Conservation (phyloP, 2,113 vertebrate genomes). For the Pimephales promelas region DNA sequence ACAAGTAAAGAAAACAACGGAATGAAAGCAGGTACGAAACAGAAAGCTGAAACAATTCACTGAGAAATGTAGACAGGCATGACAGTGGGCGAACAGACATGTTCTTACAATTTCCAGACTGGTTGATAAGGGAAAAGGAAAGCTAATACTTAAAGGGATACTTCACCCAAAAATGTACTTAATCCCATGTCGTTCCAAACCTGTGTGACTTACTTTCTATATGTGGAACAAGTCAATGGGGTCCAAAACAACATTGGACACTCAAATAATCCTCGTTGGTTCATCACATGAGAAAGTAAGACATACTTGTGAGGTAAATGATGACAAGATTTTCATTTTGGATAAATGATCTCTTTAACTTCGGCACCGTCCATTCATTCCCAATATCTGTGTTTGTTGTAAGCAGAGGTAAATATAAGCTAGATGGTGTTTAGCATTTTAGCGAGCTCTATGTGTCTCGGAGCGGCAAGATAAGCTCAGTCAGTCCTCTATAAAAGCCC, state of each 20-base stretch:
- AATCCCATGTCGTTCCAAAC: background rate
- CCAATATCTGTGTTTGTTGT: background rate
- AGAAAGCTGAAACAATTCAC: background rate
- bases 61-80: conserved; percentile 8
- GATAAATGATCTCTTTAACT: conserved; percentile 8
- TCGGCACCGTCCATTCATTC: no score
- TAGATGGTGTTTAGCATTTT: conserved; percentile 9
- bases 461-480: conserved; percentile 40
- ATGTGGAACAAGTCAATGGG: background rate
- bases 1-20: background rate
- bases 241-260: no score
- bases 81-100: background rate
- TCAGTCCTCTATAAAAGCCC: conserved; percentile 49
- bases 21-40: background rate
- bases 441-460: conserved; percentile 10
- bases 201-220: background rate
- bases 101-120: background rate
- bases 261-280: background rate
- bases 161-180: background rate
- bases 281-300: background rate
- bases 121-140: background rate
- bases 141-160: background rate
- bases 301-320: background rate
- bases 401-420: conserved; percentile 5
- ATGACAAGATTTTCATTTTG: background rate